Base-by-base conservation (phyloP, 2,113 vertebrate genomes). In the Patagioenas fasciata region DNA sequence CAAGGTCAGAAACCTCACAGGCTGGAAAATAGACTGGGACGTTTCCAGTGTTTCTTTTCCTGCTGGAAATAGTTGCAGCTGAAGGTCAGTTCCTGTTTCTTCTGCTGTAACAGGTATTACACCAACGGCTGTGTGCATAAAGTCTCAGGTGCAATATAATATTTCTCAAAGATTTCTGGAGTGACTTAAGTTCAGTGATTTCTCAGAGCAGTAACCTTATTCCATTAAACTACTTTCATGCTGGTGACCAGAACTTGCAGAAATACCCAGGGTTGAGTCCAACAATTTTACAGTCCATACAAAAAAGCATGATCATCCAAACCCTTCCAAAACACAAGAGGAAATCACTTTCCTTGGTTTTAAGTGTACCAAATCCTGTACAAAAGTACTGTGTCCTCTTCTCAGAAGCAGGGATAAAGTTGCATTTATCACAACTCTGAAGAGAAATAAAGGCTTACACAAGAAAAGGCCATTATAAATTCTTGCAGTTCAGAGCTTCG, bases 141-240 rank as follows among this genome's bases (percentile, higher is more conserved):
- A 87, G 85, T 77, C 89, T 89, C 97, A 79, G 81, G 61, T 91
- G 94, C 93, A 91, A 91, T 95, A 94, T 92, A 97, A 89, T 85
- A 75, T 93, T 97, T 95, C 93, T 91, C 83, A 96, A 94, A 97
- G 94, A 71, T 40, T 96, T 92, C 53, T 93, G 88, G 48, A 80
- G 95, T 77, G 44, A 80, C 54, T 72, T 85, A 87, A 91, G 36
- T 57, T 96, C 72, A 61, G 42, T 40, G 85, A 71, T 93, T 97
- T 97, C 88, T 95, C 82, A 75, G 29, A 72, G 75, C 32, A 10
- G 62, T 47, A 83, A 73, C 44, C 15, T 85, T 93, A 95, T 89
- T 96, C 88, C 82, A 90, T 80, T 87, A 87, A 89, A 86, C 57
- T 73, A 34, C 47, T 93, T 93, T 71, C 69, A 67, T 85, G 34